These are phyloP conservation scores for Parazoanthus swiftii DNA, from an alignment of 92 coral and sea anemone genomes.

Conservation along the genomic window DNA sequence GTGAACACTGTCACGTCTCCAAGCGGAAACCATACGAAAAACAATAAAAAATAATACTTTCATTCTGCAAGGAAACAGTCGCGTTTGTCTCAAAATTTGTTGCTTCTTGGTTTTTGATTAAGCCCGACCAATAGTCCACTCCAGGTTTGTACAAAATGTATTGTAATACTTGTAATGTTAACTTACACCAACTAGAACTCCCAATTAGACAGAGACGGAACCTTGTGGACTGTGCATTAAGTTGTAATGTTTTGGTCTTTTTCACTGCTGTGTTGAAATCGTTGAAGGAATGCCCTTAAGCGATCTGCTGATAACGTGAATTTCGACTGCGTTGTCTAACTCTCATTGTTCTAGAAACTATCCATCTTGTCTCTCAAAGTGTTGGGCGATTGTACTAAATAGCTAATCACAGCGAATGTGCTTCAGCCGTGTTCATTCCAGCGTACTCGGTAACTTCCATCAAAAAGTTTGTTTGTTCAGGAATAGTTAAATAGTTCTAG, in stretches of 20 bases:
- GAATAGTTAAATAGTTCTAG: neutral
- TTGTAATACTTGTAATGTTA: neutral
- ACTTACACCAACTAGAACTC: neutral
- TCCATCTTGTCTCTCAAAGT: too few species aligned
- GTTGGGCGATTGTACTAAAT: neutral
- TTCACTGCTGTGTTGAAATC: neutral
- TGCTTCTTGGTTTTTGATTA: neutral
- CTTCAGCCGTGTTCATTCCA: neutral
- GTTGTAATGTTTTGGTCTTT: neutral
- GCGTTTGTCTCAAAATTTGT: neutral
- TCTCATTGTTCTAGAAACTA: neutral
- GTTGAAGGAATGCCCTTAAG: neutral
- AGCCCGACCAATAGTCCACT: neutral
- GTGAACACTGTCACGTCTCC: neutral
- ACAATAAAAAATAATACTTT: too few species aligned
- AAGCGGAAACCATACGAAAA: neutral
- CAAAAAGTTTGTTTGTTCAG: neutral
- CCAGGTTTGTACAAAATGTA: neutral
- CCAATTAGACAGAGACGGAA: too few species aligned
- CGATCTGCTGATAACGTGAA: neutral
- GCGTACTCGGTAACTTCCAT: neutral
- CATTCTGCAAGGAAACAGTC: neutral
- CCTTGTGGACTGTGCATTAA: too few species aligned
- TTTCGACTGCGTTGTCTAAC: neutral
- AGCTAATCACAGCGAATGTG: neutral